Evolutionary conservation across 2,113 vertebrate species (phyloP).

Genomic region (Aspiorhynchus laticeps): DNA sequence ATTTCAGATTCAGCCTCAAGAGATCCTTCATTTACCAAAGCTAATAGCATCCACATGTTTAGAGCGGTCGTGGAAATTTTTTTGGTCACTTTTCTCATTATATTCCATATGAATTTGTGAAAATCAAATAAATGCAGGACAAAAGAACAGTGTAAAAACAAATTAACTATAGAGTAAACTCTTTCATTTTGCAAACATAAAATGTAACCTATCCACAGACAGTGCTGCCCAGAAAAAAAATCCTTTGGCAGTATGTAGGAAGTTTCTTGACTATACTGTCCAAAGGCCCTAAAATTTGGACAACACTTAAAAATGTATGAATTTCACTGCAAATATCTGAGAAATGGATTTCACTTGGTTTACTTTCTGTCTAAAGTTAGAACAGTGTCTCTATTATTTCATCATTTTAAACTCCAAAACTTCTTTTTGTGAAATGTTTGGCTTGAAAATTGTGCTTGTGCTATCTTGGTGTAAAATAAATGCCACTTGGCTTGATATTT

Average conservation of each 20-base stretch:
- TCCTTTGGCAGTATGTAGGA: not conserved
- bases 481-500: constrained; percentile 14
- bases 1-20: no score
- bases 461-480: not conserved
- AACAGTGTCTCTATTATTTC: not conserved
- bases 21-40: constrained; percentile 76
- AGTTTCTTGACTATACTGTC: not conserved
- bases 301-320: not conserved
- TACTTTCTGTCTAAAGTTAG: not conserved
- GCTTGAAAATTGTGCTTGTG: constrained; percentile 7
- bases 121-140: not conserved
- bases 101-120: not conserved
- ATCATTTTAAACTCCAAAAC: constrained; percentile 4
- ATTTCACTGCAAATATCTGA: not conserved
- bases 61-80: constrained; percentile 42
- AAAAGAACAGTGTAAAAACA: not conserved
- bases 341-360: no score
- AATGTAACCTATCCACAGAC: not conserved
- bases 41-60: constrained; percentile 75
- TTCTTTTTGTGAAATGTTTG: not conserved
- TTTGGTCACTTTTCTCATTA: not conserved
- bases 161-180: not conserved
- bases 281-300: not conserved
- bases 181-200: not conserved
- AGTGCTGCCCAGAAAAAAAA: not conserved